These are phyloP conservation scores for Protomyctophum bolini DNA, from an alignment of 2,113 vertebrate genomes.

Conservation along the genomic window DNA sequence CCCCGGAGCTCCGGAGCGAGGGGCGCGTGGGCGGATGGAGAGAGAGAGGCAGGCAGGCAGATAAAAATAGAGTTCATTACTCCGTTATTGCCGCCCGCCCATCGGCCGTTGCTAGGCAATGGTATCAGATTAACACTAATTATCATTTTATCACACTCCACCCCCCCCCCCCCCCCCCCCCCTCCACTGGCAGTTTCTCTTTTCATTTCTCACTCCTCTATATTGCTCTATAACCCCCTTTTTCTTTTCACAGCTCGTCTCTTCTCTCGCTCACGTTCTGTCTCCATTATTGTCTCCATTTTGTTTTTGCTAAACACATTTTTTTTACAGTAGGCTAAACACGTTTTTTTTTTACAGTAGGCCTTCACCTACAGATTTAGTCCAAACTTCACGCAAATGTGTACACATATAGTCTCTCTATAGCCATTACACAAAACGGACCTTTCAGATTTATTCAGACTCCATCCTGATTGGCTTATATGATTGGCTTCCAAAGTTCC, in stretches of 20 bases:
- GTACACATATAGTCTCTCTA: no score
- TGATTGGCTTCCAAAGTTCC: no score
- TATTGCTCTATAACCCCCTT: background rate
- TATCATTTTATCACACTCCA: slow-evolving; percentile 63
- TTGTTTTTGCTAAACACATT: no score
- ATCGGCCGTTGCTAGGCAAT: slow-evolving; percentile 66
- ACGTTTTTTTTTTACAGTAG: no score
- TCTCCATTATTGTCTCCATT: background rate
- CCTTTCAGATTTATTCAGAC: no score
- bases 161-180: background rate
- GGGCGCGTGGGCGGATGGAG: slow-evolving; percentile 34
- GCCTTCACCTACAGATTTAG: no score
- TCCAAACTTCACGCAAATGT: no score
- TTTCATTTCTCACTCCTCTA: background rate
- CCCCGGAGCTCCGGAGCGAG: slow-evolving; percentile 1
- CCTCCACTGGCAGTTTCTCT: slow-evolving; percentile 19
- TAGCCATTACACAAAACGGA: no score
- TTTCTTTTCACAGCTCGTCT: background rate
- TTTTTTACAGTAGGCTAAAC: no score
- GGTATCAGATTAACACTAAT: slow-evolving; percentile 68
- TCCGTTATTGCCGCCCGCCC: slow-evolving; percentile 60
- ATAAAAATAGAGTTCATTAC: slow-evolving; percentile 65
- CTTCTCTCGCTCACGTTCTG: background rate
- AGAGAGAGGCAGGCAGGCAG: slow-evolving; percentile 17
- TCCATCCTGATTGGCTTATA: no score